phyloP scores from a whole-genome alignment of 2,113 vertebrate genomes.

The Spheniscus mendiculus region DNA sequence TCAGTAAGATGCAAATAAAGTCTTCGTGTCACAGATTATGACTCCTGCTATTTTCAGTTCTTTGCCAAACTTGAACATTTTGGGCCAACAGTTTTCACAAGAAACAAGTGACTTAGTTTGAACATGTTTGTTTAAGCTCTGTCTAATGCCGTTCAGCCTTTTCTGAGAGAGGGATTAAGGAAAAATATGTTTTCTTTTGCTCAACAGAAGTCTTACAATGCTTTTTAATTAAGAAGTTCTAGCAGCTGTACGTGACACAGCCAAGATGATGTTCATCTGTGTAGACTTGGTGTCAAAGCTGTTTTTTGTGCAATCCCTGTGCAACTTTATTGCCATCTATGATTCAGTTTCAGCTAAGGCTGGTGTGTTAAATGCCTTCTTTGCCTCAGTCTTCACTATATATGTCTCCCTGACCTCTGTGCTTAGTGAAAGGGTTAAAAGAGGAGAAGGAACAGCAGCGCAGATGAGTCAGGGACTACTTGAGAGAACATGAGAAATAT shows the following conservation, averaged over 20 bases:
- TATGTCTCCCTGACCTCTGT: neutral
- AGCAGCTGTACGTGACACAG: rapidly evolving
- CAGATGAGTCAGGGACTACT: neutral
- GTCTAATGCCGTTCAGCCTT: neutral
- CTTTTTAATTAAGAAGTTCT: neutral
- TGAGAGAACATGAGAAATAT: neutral
- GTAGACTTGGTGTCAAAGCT: neutral
- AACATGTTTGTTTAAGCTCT: neutral
- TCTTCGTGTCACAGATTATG: neutral
- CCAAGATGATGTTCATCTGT: neutral
- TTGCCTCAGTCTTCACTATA: neutral
- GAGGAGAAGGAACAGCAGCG: neutral
- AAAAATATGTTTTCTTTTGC: neutral
- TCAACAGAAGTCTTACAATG: neutral
- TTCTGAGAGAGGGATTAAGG: neutral
- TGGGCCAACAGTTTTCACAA: neutral
- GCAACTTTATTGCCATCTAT: neutral
- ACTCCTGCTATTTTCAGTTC: slow-evolving; percentile 6
- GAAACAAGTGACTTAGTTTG: neutral
- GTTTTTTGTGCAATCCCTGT: neutral
- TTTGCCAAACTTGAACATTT: neutral
- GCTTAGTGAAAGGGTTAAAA: neutral
- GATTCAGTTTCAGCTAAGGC: neutral
- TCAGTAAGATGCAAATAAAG: slow-evolving; percentile 1
- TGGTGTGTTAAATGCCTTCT: neutral